These are phyloP conservation scores for Dolichopus griseipennis DNA, from an alignment of 2,888 invertebrate genomes.

Conservation along the genomic window DNA sequence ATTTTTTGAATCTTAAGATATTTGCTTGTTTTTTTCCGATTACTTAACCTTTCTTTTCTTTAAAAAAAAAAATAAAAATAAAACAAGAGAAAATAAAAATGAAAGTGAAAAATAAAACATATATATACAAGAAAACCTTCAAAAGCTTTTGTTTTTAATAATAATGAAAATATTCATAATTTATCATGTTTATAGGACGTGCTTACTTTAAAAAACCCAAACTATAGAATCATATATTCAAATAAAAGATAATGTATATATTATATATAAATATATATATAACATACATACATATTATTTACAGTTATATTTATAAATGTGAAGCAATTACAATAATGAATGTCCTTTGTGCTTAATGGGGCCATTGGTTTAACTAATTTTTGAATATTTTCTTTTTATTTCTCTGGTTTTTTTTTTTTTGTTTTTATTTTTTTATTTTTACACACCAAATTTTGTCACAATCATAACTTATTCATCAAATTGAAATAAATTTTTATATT, in stretches of 20 bases:
- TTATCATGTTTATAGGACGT: neutral
- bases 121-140: too few species aligned
- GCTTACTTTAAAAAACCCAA: neutral
- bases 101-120: too few species aligned
- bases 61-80: too few species aligned
- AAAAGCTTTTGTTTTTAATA: neutral
- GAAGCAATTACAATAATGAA: neutral
- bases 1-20: too few species aligned
- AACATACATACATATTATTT: neutral
- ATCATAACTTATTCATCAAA: too few species aligned
- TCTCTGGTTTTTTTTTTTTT: neutral
- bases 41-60: too few species aligned
- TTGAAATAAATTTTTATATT: too few species aligned
- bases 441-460: too few species aligned
- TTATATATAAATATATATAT: neutral
- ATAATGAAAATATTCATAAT: conserved; percentile 3
- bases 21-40: too few species aligned
- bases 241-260: too few species aligned
- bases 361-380: conserved; percentile 3
- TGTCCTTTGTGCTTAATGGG: neutral
- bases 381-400: neutral
- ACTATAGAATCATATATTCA: neutral
- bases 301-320: neutral
- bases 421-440: neutral
- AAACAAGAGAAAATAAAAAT: too few species aligned